Conservation (phyloP, 2,888 invertebrate species). For the Limnephilus lunatus region DNA sequence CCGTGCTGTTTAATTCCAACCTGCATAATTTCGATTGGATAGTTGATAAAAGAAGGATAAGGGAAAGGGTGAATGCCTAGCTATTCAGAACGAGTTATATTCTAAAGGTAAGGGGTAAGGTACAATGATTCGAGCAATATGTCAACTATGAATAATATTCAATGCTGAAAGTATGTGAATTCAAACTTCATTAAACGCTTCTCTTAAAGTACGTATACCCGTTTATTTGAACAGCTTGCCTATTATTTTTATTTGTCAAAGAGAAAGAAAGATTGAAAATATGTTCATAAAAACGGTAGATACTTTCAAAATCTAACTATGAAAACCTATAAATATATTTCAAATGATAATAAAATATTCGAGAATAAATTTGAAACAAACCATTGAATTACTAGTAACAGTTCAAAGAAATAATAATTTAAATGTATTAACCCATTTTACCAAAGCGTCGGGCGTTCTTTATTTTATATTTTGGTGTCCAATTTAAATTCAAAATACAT, state of each 20-base stretch:
- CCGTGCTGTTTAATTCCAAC: too few species aligned
- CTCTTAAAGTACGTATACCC: not conserved
- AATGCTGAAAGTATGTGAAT: not conserved
- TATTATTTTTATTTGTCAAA: not conserved
- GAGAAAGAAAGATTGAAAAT: not conserved
- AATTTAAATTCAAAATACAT: constrained; percentile 26
- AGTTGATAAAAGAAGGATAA: not conserved
- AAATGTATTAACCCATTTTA: not conserved
- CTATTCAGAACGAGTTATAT: not conserved
- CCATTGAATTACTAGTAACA: not conserved
- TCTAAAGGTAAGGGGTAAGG: too few species aligned
- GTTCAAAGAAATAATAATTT: not conserved
- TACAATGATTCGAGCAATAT: not conserved
- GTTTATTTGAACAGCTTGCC: not conserved
- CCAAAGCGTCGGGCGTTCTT: not conserved
- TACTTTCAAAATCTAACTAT: not conserved
- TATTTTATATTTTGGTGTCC: not conserved
- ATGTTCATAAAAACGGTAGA: not conserved
- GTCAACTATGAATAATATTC: not conserved
- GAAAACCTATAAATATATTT: not conserved
- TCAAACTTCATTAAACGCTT: not conserved
- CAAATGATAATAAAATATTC: not conserved
- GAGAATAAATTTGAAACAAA: not conserved
- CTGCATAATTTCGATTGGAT: too few species aligned
- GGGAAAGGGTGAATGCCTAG: not conserved